Evolutionary conservation across 2,113 vertebrate genomes (phyloP), one percentile per base, ranked within the genome.

Genomic region (Acanthochromis polyacanthus): DNA sequence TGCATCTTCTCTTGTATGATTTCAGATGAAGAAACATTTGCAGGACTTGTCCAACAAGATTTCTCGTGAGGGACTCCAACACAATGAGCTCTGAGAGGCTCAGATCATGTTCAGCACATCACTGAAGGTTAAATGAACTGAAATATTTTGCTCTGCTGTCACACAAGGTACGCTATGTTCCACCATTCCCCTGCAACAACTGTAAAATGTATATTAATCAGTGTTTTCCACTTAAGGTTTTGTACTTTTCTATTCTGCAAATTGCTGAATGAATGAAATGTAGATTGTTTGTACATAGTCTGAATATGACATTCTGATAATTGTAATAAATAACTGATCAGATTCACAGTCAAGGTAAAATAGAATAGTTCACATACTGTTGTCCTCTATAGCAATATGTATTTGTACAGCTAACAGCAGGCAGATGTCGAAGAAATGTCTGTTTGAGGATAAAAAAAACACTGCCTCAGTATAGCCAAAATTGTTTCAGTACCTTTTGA

Each of bases 11-110:
- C 5, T 45, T 62, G 4, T 85, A 32, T 65, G 23, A 52, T 87
- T 89, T 62, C 91, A 99, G 98, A 98, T 99, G 83, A 99, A 97
- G 94, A 99, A 99, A 85, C 98, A 99, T 36, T 81, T 99, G 57
- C 98, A 98, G 86, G 98, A 99, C 61, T 91, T 99, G 81, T 95
- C 95, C 61, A 94, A 95, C 86, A 95, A 98, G 87, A 95, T 99
- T 66, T 97, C 96, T 3, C 91, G 71, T 22, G 84, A 96, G 60
- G 97, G 96, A 10, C 95, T 97, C n/a, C 81, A 93, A 7, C 98
- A 99, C 92, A 99, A 98, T 0, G 98, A 99, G 67, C 95, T 99
- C 30, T 99, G 91, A 97, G 62, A 12, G 23, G 20, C 22, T 64
- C 4, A 0, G 22, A 11, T 83, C 50, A 38, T 36, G 25, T 4